A percentile compares a stretch with the other conserved stretches of the same genome.
Evolutionary conservation across 35 echinoderm and acorn worm species (phyloP).

Genomic region (Stichopus chloronotus): DNA sequence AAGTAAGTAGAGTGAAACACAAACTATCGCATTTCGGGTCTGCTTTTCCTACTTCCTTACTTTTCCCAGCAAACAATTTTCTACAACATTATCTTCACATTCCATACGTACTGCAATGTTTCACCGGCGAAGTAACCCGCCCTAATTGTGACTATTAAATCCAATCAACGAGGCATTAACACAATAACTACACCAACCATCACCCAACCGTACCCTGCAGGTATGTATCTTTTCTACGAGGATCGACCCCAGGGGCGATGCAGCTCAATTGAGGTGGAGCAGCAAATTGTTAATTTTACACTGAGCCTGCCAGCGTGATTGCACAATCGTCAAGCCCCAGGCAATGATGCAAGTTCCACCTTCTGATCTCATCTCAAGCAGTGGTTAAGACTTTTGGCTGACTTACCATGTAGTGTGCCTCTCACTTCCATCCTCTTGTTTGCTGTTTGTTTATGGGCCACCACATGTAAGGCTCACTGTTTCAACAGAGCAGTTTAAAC

Average conservation of each 20-base stretch:
- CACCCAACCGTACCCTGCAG: background rate
- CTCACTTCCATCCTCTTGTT: conserved; percentile 13
- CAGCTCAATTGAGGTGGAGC: conserved; percentile 5
- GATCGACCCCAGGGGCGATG: background rate
- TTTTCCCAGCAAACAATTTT: background rate
- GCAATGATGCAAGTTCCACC: background rate
- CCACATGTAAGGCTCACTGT: conserved; percentile 19
- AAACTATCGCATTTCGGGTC: too few relatives aligned
- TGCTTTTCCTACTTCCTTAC: background rate
- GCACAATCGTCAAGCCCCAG: background rate
- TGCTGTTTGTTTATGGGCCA: conserved; percentile 8
- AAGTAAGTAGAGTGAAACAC: too few relatives aligned
- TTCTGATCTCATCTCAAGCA: background rate
- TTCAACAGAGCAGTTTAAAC: background rate
- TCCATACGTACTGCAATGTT: background rate
- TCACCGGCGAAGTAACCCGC: conserved; percentile 10
- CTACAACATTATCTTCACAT: background rate
- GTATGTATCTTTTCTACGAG: conserved; percentile 6
- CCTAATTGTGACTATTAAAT: conserved; percentile 41
- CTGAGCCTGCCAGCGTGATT: conserved; percentile 29
- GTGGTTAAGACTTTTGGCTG: background rate
- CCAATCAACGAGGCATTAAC: conserved; percentile 19
- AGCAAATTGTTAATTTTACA: conserved; percentile 39
- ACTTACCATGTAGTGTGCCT: conserved; percentile 18
- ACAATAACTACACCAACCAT: conserved; percentile 23